A percentile compares a stretch with the other conserved stretches of the same genome.
Conservation (phyloP, 2,113 vertebrate genomes). For the Gambusia affinis region DNA sequence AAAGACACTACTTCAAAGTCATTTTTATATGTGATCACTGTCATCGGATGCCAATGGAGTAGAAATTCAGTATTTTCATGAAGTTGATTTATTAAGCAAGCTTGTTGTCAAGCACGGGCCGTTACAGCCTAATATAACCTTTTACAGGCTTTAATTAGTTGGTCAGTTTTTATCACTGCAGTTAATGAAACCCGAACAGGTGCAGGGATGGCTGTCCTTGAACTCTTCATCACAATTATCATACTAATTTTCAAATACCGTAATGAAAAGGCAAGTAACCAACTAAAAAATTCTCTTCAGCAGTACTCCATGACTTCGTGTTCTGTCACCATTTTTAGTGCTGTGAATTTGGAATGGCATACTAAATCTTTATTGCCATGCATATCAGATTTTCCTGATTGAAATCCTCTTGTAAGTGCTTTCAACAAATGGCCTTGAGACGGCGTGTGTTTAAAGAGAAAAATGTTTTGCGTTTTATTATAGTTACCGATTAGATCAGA, state of each 20-base stretch:
- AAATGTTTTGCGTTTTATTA: constrained; percentile 13
- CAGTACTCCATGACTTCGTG: not conserved
- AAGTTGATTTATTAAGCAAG: not conserved
- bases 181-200: not conserved
- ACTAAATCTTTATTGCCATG: not conserved
- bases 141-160: not conserved
- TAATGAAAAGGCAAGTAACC: not conserved
- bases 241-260: not conserved
- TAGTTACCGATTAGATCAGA: constrained; percentile 9
- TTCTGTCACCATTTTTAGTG: not conserved
- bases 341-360: not conserved
- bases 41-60: too few species aligned
- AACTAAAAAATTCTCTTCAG: not conserved
- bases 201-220: not conserved
- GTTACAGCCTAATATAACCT: not conserved
- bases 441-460: not conserved
- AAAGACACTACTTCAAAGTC: too few species aligned
- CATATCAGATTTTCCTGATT: constrained; percentile 9
- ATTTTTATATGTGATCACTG: too few species aligned
- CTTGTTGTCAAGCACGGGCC: not conserved
- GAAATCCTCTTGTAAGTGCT: constrained; percentile 3
- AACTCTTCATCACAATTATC: not conserved
- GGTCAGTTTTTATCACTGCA: not conserved
- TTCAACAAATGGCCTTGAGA: constrained; percentile 11
- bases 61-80: not conserved